Conservation (phyloP, 1,140 invertebrate species). For the Battus philenor region DNA sequence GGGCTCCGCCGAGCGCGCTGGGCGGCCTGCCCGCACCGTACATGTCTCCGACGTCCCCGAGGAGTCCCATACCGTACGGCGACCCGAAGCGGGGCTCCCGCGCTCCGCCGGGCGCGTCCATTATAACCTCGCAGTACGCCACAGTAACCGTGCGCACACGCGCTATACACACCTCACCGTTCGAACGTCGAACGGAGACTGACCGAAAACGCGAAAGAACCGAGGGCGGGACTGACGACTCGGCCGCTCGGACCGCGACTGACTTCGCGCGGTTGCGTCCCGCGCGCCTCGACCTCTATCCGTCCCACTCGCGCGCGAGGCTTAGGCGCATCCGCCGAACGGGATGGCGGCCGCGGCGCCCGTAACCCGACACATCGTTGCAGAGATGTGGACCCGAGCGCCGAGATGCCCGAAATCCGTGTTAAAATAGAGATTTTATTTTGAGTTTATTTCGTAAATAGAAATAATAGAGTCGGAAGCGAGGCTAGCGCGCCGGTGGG, state of each 20-base stretch:
- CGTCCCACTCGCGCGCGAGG: slow-evolving; percentile 44
- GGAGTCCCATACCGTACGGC: slow-evolving; percentile 88
- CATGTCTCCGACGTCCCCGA: slow-evolving; percentile 85
- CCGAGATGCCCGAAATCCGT: slow-evolving; percentile 68
- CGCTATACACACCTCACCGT: slow-evolving; percentile 68
- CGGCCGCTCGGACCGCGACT: slow-evolving; percentile 73
- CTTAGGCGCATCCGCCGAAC: slow-evolving; percentile 22
- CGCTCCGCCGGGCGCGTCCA: slow-evolving; percentile 87
- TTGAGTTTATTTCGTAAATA: slow-evolving; percentile 75
- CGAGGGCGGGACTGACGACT: slow-evolving; percentile 72
- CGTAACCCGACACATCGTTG: slow-evolving; percentile 73
- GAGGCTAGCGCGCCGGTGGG: slow-evolving; percentile 70
- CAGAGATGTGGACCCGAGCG: slow-evolving; percentile 65
- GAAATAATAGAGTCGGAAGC: slow-evolving; percentile 76
- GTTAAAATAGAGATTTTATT: slow-evolving; percentile 75
- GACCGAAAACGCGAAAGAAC: slow-evolving; percentile 65
- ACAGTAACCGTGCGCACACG: slow-evolving; percentile 75
- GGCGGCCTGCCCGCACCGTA: slow-evolving; percentile 82
- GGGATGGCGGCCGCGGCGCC: slow-evolving; percentile 35
- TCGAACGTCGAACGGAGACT: slow-evolving; percentile 70
- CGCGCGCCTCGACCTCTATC: slow-evolving; percentile 56
- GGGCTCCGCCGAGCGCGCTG: slow-evolving; percentile 73
- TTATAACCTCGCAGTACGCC: slow-evolving; percentile 81
- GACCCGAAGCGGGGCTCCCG: slow-evolving; percentile 90
- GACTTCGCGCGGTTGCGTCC: slow-evolving; percentile 68